A percentile compares a stretch with the other conserved stretches of the same genome.
Evolutionary conservation across 2,113 vertebrate species (phyloP).

Genomic region (Toxotes jaculatrix): DNA sequence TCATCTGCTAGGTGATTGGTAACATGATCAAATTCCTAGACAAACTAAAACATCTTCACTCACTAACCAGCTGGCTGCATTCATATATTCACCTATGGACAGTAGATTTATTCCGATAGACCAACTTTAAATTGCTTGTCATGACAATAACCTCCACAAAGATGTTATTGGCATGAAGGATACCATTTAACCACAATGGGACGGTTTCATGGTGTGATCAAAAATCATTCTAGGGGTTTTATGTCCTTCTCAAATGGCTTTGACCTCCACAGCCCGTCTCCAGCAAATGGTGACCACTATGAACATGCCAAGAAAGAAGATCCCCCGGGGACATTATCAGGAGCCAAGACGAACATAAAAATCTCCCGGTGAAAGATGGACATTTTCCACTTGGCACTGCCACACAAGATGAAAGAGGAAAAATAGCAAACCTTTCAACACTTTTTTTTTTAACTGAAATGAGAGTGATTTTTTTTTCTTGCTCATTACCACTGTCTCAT

Average conservation of each 20-base stretch:
- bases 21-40: neutral
- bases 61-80: neutral
- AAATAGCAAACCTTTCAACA: slow-evolving; percentile 63
- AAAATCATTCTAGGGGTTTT: slow-evolving; percentile 76
- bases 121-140: slow-evolving; percentile 42
- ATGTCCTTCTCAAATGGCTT: slow-evolving; percentile 82
- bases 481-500: slow-evolving; percentile 76
- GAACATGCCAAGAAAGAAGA: slow-evolving; percentile 77
- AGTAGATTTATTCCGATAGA: slow-evolving; percentile 18
- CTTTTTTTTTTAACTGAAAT: slow-evolving; percentile 36
- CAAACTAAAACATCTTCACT: neutral
- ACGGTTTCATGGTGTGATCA: slow-evolving; percentile 73
- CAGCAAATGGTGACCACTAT: slow-evolving; percentile 79
- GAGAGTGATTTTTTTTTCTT: slow-evolving; percentile 56
- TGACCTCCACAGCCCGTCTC: slow-evolving; percentile 78
- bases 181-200: slow-evolving; percentile 65
- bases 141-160: slow-evolving; percentile 53
- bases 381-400: slow-evolving; percentile 74
- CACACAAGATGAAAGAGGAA: slow-evolving; percentile 61
- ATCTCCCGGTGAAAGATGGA: slow-evolving; percentile 71
- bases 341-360: slow-evolving; percentile 79
- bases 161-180: slow-evolving; percentile 57
- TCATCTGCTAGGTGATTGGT: neutral
- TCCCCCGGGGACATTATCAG: slow-evolving; percentile 59
- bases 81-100: neutral